Evolutionary conservation across 2,888 invertebrate species (phyloP).

Genomic region (Argyresthia goedartella): DNA sequence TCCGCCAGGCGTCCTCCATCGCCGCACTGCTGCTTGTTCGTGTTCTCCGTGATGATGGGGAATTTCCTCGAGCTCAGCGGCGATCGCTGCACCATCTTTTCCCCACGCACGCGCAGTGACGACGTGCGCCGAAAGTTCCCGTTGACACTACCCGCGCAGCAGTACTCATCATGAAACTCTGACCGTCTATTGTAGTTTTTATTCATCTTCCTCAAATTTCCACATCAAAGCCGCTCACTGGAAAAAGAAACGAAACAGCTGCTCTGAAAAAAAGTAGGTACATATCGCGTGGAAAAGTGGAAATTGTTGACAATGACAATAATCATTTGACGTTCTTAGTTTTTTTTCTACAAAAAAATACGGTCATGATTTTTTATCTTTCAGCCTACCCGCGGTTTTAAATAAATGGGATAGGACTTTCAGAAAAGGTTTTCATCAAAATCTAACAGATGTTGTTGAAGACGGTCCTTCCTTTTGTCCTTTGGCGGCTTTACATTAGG

Average conservation of each 20-base stretch:
- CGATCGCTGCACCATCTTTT: constrained; percentile 69
- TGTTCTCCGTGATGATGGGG: constrained; percentile 75
- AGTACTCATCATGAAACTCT: constrained; percentile 61
- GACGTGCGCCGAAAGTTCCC: constrained; percentile 73
- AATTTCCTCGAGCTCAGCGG: constrained; percentile 66
- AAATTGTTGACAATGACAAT: neutral
- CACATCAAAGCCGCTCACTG: constrained; percentile 24
- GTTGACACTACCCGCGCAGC: constrained; percentile 64
- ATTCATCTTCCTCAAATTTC: constrained; percentile 56
- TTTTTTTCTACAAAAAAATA: too few species aligned
- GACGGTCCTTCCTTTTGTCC: too few species aligned
- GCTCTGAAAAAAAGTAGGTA: constrained; percentile 11
- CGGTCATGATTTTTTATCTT: too few species aligned
- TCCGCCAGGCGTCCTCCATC: constrained; percentile 55
- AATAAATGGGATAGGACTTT: too few species aligned
- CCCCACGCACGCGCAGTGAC: constrained; percentile 78
- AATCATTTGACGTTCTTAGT: too few species aligned
- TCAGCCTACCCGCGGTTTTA: too few species aligned
- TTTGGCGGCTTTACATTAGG: too few species aligned
- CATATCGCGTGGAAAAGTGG: constrained; percentile 2
- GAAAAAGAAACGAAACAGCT: constrained; percentile 10
- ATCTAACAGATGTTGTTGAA: too few species aligned
- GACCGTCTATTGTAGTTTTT: constrained; percentile 52
- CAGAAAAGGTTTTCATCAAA: too few species aligned
- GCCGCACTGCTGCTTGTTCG: constrained; percentile 55